Evolutionary conservation across 2,797 vertebrate species (phyloP).

Genomic region (Selene dorsalis): DNA sequence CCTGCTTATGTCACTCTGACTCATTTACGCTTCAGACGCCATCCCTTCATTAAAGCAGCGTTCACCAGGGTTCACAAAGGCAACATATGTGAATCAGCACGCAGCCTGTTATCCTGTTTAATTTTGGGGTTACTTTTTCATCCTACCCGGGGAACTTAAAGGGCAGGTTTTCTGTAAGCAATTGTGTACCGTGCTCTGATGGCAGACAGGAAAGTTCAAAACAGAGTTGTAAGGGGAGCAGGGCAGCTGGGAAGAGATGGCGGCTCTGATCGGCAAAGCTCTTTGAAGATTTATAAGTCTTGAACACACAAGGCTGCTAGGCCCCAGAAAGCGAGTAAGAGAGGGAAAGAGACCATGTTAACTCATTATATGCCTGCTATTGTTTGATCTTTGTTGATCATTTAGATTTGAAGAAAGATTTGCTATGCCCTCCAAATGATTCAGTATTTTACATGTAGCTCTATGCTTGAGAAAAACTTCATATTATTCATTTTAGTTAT

Average conservation of each 20-base stretch:
- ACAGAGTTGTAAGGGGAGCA: conserved; percentile 74
- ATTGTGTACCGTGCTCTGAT: conserved; percentile 44
- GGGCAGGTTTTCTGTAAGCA: conserved; percentile 46
- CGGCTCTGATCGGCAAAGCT: conserved; percentile 74
- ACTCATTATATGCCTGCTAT: conserved; percentile 66
- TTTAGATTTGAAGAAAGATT: background rate
- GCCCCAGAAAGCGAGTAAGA: conserved; percentile 80
- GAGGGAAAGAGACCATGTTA: conserved; percentile 60
- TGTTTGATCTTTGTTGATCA: background rate
- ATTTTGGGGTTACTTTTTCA: conserved; percentile 51
- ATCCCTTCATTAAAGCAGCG: conserved; percentile 58
- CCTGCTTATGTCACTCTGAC: conserved; percentile 81
- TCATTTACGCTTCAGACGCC: conserved; percentile 81
- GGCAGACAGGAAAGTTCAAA: conserved; percentile 67
- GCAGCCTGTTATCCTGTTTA: conserved; percentile 62
- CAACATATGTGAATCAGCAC: conserved; percentile 67
- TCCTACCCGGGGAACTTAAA: conserved; percentile 19
- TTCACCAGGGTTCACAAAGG: conserved; percentile 67
- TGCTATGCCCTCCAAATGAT: background rate
- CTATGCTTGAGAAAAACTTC: background rate
- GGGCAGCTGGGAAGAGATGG: conserved; percentile 83
- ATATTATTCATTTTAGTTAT: conserved; percentile 8
- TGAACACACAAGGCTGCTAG: conserved; percentile 89
- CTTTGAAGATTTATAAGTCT: conserved; percentile 94
- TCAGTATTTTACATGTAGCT: background rate